Evolutionary conservation across 2,113 vertebrate species (phyloP), one percentile per base, ranked within the genome.

Genomic region (Colossoma macropomum): DNA sequence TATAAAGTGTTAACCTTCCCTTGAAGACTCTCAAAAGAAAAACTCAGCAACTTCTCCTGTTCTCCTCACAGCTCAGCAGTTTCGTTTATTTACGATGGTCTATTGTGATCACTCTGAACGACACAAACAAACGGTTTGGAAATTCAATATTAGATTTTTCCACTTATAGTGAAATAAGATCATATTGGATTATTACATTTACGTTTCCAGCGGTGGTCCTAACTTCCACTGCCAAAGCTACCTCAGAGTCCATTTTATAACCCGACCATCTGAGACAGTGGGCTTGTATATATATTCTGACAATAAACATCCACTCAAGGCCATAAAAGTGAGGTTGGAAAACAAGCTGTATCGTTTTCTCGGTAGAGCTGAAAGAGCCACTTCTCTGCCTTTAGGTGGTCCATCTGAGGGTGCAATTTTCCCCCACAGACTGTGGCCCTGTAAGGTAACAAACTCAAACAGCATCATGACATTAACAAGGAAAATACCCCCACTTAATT

Each of bases 361-460:
- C 8, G 54, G 66, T 3, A 74, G 10, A 41, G 41, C 56, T 75
- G 52, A 83, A 45, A 80, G 59, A 84, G 60, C 63, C 74, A 52
- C 27, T 74, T 65, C 63, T 85, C 74, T 69, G 59, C 75, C 59
- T 85, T 86, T 84, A 89, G 88, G 84, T 89, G 89, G 87, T 91
- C 84, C 25, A n/a, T 89, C 65, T 59, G 84, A 75, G 84, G 83
- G 80, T 71, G 79, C 79, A 23, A 6, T 45, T 45, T 45, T 45
- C 41, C 41, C 10, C 79, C 62, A 59, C 76, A 86, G 32, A 45
- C 76, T 28, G 10, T 2, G 17, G 28, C 76, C 69, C 27, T 28
- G 68, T 76, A 52, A 63, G 50, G 72, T n/a, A 60, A 25, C n/a
- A 1, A 80, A 59, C 60, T 80, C 82, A 85, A 88, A 77, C 62